phyloP scores from a whole-genome alignment of 2,113 vertebrate species.

The Vulpes ferrilata region DNA sequence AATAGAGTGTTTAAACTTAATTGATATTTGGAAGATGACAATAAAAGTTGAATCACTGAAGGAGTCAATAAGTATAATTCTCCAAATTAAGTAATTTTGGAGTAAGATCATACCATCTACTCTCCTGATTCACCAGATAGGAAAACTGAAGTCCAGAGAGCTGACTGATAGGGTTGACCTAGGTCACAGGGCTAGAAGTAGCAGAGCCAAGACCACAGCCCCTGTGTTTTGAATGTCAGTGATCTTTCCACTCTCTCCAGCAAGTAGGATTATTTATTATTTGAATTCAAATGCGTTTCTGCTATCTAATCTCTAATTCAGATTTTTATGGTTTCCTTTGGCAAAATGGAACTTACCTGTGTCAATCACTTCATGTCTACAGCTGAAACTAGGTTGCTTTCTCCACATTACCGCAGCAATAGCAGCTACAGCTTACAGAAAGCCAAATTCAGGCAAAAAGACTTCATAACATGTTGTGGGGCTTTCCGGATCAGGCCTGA shows the following conservation, averaged over 20 bases:
- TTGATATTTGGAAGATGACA: constrained; percentile 20
- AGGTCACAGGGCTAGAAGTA: neutral
- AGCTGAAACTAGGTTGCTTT: constrained; percentile 61
- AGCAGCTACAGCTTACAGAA: constrained; percentile 60
- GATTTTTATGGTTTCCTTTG: constrained; percentile 1
- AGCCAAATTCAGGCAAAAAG: neutral
- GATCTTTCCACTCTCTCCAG: neutral
- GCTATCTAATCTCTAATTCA: neutral
- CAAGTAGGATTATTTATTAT: neutral
- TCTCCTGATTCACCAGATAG: neutral
- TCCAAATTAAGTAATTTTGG: neutral
- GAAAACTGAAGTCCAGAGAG: neutral
- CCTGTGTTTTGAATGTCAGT: neutral
- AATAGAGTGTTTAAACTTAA: constrained; percentile 37
- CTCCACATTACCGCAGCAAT: constrained; percentile 12
- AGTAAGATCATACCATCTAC: neutral
- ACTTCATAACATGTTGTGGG: neutral
- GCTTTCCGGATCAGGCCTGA: neutral
- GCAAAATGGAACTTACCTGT: neutral
- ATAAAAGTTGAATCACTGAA: neutral
- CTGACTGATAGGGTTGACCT: no score
- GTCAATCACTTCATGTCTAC: neutral
- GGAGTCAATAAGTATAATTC: neutral
- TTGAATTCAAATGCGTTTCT: constrained; percentile 12
- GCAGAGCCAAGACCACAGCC: neutral